These are phyloP conservation scores for Eptatretus burgeri DNA, from an alignment of 2,113 vertebrate genomes.

Conservation along the genomic window DNA sequence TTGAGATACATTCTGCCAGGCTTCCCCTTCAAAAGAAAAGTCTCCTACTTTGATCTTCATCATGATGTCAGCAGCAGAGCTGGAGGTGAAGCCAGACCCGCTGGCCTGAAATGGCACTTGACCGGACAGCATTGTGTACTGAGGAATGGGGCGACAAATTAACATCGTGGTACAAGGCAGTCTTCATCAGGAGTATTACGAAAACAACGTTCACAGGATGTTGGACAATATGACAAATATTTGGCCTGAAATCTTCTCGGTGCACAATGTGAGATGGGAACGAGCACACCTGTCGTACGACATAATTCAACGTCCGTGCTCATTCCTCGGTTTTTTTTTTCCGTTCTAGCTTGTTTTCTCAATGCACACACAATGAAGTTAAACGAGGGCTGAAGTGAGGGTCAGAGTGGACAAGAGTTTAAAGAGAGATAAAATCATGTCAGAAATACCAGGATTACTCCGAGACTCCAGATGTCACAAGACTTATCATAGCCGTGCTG, in stretches of 20 bases:
- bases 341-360: background rate
- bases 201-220: too few relatives aligned
- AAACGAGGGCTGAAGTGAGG: background rate
- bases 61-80: conserved; percentile 52
- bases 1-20: conserved; percentile 49
- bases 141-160: background rate
- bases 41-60: conserved; percentile 58
- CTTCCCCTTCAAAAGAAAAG: conserved; percentile 48
- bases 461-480: conserved; percentile 67
- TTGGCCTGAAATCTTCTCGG: too few relatives aligned
- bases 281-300: too few relatives aligned
- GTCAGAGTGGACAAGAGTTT: background rate
- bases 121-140: conserved; percentile 76
- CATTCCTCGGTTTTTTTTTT: too few relatives aligned
- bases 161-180: too few relatives aligned
- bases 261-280: too few relatives aligned
- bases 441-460: conserved; percentile 53
- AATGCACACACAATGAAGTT: background rate
- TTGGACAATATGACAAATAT: too few relatives aligned
- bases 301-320: too few relatives aligned
- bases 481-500: conserved; percentile 51
- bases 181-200: too few relatives aligned
- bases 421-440: too few relatives aligned
- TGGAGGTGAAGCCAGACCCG: conserved; percentile 33
- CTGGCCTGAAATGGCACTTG: conserved; percentile 58